phyloP scores from a whole-genome alignment of 2,888 invertebrate species.

The Ormyrus rosae region DNA sequence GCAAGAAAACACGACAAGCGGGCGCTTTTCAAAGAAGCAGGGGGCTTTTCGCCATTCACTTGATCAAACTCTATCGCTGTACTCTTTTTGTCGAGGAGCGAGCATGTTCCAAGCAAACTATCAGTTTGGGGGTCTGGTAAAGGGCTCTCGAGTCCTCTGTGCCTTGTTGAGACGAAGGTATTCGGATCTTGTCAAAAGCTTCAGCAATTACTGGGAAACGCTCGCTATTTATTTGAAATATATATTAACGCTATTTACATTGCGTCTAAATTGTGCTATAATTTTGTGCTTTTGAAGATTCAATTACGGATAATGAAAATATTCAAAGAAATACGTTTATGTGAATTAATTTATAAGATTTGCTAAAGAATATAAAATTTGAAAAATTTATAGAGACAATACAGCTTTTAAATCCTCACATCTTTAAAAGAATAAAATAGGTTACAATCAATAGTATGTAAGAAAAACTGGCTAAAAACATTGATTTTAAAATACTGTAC shows the following conservation, averaged over 20 bases:
- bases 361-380: too few relatives aligned
- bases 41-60: conserved; percentile 58
- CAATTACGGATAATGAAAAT: too few relatives aligned
- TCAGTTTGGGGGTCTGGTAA: conserved; percentile 59
- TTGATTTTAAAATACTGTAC: too few relatives aligned
- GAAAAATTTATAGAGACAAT: too few relatives aligned
- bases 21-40: background rate
- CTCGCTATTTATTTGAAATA: conserved; percentile 13
- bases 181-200: conserved; percentile 61
- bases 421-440: too few relatives aligned
- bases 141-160: conserved; percentile 61
- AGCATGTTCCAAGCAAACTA: conserved; percentile 58
- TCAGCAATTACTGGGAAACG: conserved; percentile 16
- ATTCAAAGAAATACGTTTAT: too few relatives aligned
- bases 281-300: too few relatives aligned
- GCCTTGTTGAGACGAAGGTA: conserved; percentile 65
- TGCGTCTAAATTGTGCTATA: background rate
- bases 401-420: too few relatives aligned
- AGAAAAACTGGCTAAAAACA: too few relatives aligned
- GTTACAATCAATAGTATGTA: too few relatives aligned
- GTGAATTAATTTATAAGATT: too few relatives aligned
- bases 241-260: conserved; percentile 11
- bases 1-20: background rate
- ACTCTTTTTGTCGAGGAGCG: conserved; percentile 58
- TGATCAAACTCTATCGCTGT: conserved; percentile 47